A percentile compares a stretch with the other conserved stretches of the same genome.
Evolutionary conservation across 2,888 invertebrate species (phyloP).

Genomic region (Cenopis cana): DNA sequence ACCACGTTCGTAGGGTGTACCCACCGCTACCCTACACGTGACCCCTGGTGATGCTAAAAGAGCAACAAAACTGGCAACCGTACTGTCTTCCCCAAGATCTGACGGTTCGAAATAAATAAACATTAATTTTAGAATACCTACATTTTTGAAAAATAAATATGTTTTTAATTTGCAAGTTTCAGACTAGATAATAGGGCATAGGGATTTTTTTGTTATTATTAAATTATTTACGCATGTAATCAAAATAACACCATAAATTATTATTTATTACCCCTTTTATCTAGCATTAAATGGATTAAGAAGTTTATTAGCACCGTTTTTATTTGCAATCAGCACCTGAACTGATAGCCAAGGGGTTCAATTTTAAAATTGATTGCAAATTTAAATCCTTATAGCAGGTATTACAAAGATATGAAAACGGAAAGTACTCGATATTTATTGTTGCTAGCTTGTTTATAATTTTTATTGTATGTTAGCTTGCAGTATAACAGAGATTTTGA

Average conservation of each 20-base stretch:
- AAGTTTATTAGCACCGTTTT: constrained; percentile 13
- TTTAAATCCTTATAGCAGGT: neutral
- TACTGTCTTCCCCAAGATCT: no score
- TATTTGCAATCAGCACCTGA: constrained; percentile 5
- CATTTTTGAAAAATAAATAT: no score
- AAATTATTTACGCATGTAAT: neutral
- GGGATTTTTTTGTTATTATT: neutral
- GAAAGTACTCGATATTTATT: neutral
- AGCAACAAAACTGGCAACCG: no score
- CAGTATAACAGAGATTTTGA: no score
- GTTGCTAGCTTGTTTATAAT: neutral
- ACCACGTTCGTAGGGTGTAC: no score
- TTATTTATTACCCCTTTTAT: neutral
- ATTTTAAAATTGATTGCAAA: constrained; percentile 6
- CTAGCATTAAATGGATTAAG: constrained; percentile 15
- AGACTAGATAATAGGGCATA: no score
- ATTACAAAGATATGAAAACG: neutral
- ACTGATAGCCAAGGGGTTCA: neutral
- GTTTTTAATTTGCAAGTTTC: no score
- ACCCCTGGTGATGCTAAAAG: no score
- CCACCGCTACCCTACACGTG: no score
- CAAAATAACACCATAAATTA: constrained; percentile 41
- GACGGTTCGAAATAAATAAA: no score
- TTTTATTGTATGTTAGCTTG: neutral
- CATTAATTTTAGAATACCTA: no score